Percentiles rank a stretch among this genome's conserved stretches.
These are phyloP conservation scores for Brachyopa scutellaris DNA, from an alignment of 2,888 invertebrate genomes.

Conservation along the genomic window DNA sequence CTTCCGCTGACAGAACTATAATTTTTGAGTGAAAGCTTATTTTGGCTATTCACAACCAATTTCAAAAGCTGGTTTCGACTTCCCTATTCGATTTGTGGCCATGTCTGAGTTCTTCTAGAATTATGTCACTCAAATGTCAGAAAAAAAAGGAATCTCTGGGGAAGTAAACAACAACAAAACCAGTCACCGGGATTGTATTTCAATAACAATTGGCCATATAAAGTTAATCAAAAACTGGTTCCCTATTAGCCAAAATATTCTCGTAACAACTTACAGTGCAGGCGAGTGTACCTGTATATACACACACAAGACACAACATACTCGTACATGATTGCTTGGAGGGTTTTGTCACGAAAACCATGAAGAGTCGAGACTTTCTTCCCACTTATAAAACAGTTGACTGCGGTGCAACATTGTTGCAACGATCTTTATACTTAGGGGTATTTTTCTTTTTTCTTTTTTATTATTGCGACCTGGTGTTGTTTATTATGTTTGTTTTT, in stretches of 20 bases:
- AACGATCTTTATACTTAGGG: conserved; percentile 15
- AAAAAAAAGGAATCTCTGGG: background rate
- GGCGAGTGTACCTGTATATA: too few species aligned
- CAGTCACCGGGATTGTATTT: background rate
- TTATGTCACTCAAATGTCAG: background rate
- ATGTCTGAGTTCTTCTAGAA: background rate
- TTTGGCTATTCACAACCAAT: too few species aligned
- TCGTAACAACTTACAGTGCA: too few species aligned
- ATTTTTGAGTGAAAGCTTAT: too few species aligned
- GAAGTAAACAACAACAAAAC: background rate
- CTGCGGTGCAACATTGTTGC: conserved; percentile 38
- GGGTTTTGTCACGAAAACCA: conserved; percentile 30
- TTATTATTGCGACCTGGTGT: background rate
- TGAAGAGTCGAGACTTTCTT: conserved; percentile 23
- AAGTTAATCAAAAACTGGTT: background rate
- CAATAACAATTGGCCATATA: background rate
- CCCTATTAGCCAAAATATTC: conserved; percentile 14
- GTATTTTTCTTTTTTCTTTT: background rate
- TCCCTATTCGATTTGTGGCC: background rate
- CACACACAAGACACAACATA: too few species aligned
- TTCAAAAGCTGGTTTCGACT: too few species aligned
- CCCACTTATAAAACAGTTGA: background rate
- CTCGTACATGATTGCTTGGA: background rate
- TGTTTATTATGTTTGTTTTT: background rate
- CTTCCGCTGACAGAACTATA: background rate